Evolutionary conservation across 2,888 invertebrate species (phyloP).

Genomic region (Lasioglossum lativentre): DNA sequence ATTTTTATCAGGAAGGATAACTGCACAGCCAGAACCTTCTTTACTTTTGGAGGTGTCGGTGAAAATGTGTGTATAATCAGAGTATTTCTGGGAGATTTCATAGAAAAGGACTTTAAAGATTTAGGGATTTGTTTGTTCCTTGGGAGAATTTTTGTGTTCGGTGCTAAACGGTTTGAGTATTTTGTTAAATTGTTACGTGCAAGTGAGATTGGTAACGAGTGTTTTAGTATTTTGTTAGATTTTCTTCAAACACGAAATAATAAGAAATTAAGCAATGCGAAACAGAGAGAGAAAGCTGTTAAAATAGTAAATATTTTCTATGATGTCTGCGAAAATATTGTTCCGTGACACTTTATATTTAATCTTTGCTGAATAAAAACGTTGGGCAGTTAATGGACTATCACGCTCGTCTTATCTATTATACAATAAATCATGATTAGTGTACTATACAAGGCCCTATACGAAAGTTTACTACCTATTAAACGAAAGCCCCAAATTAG

Average conservation of each 20-base stretch:
- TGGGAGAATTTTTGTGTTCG: not conserved
- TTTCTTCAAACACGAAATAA: too few relatives aligned
- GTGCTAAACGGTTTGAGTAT: not conserved
- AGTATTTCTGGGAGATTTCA: too few relatives aligned
- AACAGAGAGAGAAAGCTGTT: too few relatives aligned
- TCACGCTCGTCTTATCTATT: not conserved
- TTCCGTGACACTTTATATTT: not conserved
- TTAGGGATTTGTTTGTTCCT: too few relatives aligned
- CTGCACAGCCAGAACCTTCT: too few relatives aligned
- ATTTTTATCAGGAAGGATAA: too few relatives aligned
- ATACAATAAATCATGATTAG: not conserved
- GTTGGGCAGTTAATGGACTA: not conserved
- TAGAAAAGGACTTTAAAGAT: too few relatives aligned
- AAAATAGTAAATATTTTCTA: not conserved
- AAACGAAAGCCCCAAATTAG: slow-evolving; percentile 6
- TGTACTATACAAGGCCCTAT: not conserved
- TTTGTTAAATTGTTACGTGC: not conserved
- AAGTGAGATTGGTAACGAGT: not conserved
- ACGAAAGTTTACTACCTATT: not conserved
- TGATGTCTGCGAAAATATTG: not conserved
- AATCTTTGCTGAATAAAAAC: not conserved
- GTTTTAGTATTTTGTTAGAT: too few relatives aligned
- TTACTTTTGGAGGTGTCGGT: too few relatives aligned
- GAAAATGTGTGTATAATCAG: too few relatives aligned
- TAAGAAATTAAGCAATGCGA: too few relatives aligned